phyloP scores from a whole-genome alignment of 2,113 vertebrate genomes.

The Cephalophus harveyi region DNA sequence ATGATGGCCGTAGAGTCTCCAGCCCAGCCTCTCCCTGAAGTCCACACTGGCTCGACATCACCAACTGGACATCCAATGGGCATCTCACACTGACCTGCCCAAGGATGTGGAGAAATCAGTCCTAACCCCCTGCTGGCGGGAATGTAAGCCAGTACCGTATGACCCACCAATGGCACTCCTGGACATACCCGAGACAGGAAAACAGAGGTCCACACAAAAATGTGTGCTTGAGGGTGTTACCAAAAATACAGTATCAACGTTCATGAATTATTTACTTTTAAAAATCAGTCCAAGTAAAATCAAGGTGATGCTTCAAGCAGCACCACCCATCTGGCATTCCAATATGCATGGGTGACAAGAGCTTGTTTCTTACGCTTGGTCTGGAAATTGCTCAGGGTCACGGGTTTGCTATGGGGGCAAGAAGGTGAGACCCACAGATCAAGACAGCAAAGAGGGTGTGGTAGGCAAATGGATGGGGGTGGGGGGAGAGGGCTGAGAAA shows the following conservation, averaged over 20 bases:
- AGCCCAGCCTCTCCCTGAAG: not conserved
- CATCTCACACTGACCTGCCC: not conserved
- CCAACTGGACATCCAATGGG: not conserved
- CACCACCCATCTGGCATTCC: not conserved
- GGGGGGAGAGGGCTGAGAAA: not conserved
- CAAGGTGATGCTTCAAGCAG: not conserved
- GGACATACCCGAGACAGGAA: not conserved
- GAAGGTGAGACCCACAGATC: not conserved
- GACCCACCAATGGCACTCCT: not conserved
- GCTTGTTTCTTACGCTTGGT: not conserved
- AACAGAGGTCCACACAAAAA: not conserved
- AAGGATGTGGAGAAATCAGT: not conserved
- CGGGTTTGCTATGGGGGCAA: not conserved
- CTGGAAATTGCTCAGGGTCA: not conserved
- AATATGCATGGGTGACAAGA: rapidly evolving
- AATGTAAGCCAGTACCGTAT: not conserved
- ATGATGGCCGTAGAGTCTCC: not conserved
- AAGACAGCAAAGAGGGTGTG: not conserved
- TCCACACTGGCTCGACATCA: not conserved
- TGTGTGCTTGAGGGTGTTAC: not conserved
- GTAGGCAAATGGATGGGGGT: too few relatives aligned
- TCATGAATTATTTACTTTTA: not conserved
- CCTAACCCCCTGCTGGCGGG: not conserved
- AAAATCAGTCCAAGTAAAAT: not conserved
- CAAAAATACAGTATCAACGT: not conserved